A percentile compares a stretch with the other conserved stretches of the same genome.
Conservation (phyloP, 2,113 vertebrate genomes). For the Rallus limicola region DNA sequence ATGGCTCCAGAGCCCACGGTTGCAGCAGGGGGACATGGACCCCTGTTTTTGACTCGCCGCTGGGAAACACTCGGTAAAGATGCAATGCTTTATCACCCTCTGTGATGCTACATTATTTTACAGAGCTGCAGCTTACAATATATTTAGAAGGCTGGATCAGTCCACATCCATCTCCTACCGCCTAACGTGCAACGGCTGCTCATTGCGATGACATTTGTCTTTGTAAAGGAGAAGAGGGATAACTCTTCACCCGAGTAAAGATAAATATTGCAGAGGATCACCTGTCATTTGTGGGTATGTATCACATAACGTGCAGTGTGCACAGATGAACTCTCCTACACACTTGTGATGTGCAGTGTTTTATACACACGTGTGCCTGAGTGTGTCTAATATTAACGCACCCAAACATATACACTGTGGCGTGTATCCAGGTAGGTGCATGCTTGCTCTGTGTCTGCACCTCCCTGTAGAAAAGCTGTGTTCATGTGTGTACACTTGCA, state of each 20-base stretch:
- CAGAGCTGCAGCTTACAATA: not conserved
- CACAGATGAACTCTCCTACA: not conserved
- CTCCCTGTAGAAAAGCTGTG: not conserved
- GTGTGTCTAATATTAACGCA: not conserved
- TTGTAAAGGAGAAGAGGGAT: slow-evolving; percentile 33
- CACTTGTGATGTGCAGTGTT: accelerated
- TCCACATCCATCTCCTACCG: slow-evolving; percentile 29
- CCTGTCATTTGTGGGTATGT: not conserved
- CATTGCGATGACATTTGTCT: slow-evolving; percentile 56
- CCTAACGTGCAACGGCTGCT: not conserved
- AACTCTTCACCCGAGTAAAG: slow-evolving; percentile 33
- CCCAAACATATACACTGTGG: not conserved
- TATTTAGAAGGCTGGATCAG: slow-evolving; percentile 8
- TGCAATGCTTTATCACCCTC: slow-evolving; percentile 8
- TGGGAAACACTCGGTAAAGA: not conserved
- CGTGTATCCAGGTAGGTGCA: not conserved
- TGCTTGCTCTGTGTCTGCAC: not conserved
- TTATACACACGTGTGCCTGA: accelerated
- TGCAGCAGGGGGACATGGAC: not conserved
- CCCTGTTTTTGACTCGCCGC: not conserved
- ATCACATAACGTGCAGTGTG: not conserved
- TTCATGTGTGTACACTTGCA: not conserved
- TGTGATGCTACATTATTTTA: not conserved
- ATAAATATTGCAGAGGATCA: slow-evolving; percentile 25
- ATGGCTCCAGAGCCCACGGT: not conserved